Evolutionary conservation across 2,888 invertebrate species (phyloP).

Genomic region (Corbicula japonica): DNA sequence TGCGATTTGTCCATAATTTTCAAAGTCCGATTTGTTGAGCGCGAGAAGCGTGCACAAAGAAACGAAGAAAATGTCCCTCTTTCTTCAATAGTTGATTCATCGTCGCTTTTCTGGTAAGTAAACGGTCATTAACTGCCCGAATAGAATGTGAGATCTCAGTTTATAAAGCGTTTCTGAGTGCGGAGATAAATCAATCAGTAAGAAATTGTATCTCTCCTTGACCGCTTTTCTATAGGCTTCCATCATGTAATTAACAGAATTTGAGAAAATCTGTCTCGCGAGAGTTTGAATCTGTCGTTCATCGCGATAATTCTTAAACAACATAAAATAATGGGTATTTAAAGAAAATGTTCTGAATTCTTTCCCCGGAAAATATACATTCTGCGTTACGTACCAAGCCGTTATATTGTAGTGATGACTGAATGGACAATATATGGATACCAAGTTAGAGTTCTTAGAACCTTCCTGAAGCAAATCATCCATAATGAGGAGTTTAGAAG

Average conservation of each 20-base stretch:
- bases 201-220: background rate
- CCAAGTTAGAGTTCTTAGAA: background rate
- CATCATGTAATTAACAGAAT: background rate
- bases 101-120: slow-evolving; percentile 9
- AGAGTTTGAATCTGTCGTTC: slow-evolving; percentile 27
- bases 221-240: slow-evolving; percentile 10
- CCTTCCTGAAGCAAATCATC: background rate
- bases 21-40: slow-evolving; percentile 13
- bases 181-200: slow-evolving; percentile 29
- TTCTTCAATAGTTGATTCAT: slow-evolving; percentile 4
- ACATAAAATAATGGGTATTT: slow-evolving; percentile 35
- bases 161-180: slow-evolving; percentile 8
- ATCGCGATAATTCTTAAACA: slow-evolving; percentile 30
- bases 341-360: slow-evolving; percentile 24
- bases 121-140: slow-evolving; percentile 12
- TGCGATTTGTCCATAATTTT: slow-evolving; percentile 1
- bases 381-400: slow-evolving; percentile 12
- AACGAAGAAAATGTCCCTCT: slow-evolving; percentile 18
- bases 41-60: background rate
- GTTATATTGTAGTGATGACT: slow-evolving; percentile 31
- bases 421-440: background rate
- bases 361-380: slow-evolving; percentile 15
- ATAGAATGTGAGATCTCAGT: slow-evolving; percentile 20
- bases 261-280: slow-evolving; percentile 17
- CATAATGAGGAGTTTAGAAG: background rate